phyloP scores from a whole-genome alignment of 2,113 vertebrate genomes.

The Condylura cristata region DNA sequence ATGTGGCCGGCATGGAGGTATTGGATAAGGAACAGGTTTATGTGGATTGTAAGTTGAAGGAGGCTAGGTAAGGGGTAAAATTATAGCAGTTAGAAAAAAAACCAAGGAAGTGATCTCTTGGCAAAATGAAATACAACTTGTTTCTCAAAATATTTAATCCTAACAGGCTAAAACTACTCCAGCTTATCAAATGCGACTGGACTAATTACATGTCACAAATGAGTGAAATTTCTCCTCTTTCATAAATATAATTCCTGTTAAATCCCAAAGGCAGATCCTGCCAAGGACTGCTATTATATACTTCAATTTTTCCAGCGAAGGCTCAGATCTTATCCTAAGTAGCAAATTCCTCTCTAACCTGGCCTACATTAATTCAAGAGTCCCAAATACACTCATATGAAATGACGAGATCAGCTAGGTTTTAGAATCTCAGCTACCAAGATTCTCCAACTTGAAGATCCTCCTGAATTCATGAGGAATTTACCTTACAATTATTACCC shows the following conservation, averaged over 20 bases:
- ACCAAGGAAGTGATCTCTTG: not conserved
- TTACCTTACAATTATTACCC: not conserved
- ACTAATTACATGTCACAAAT: not conserved
- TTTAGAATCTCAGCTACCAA: not conserved
- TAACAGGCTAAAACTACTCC: constrained; percentile 16
- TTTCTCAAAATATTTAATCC: not conserved
- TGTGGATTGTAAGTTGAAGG: constrained; percentile 97
- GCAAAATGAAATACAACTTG: constrained; percentile 12
- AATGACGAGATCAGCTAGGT: not conserved
- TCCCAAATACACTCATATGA: not conserved
- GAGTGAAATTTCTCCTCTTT: not conserved
- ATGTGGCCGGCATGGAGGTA: constrained; percentile 97
- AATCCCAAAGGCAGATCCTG: not conserved
- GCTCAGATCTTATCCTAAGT: not conserved
- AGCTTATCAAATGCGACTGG: not conserved
- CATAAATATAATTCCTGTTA: not conserved
- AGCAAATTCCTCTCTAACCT: not conserved
- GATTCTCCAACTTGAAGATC: too few relatives aligned
- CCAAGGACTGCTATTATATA: not conserved
- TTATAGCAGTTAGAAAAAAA: constrained; percentile 65
- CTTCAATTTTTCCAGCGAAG: not conserved
- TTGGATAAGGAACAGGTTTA: constrained; percentile 97
- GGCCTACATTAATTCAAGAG: not conserved
- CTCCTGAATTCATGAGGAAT: not conserved
- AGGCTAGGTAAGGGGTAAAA: constrained; percentile 85